These are phyloP conservation scores for Pangasianodon hypophthalmus DNA, from an alignment of 2,113 vertebrate genomes.

Conservation along the genomic window DNA sequence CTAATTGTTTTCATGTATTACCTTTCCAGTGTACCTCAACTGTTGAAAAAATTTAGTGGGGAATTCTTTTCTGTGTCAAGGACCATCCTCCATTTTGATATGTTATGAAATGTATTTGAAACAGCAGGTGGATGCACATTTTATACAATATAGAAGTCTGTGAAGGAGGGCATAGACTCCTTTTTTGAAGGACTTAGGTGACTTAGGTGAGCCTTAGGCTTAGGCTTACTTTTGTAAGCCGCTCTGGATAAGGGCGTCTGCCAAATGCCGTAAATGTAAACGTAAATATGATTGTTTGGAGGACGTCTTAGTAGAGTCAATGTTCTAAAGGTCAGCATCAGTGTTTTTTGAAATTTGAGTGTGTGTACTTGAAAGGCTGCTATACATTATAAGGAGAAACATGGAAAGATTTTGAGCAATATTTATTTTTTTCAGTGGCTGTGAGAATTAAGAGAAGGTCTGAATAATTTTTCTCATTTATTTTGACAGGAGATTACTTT, in stretches of 20 bases:
- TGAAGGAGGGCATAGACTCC: not conserved
- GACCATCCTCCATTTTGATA: too few species aligned
- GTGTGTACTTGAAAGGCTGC: not conserved
- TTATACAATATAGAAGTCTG: too few species aligned
- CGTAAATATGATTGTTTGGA: not conserved
- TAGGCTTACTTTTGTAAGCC: too few species aligned
- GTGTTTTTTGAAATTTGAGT: not conserved
- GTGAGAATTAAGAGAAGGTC: constrained; percentile 7
- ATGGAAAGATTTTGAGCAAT: not conserved
- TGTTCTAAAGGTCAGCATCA: not conserved
- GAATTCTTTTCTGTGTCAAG: too few species aligned
- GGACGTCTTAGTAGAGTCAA: not conserved
- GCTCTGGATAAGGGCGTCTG: too few species aligned
- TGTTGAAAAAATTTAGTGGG: too few species aligned
- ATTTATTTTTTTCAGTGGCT: not conserved
- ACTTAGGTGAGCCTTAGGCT: too few species aligned
- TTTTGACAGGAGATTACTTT: constrained; percentile 88
- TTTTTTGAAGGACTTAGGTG: not conserved
- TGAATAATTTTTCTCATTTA: constrained; percentile 21
- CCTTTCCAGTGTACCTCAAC: too few species aligned
- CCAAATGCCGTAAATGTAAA: too few species aligned
- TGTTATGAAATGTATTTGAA: too few species aligned
- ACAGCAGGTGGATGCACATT: too few species aligned
- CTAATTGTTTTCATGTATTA: too few species aligned
- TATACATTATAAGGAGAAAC: not conserved